Evolutionary conservation across 2,888 invertebrate species (phyloP).

Genomic region (Drosophila nr. medialis): DNA sequence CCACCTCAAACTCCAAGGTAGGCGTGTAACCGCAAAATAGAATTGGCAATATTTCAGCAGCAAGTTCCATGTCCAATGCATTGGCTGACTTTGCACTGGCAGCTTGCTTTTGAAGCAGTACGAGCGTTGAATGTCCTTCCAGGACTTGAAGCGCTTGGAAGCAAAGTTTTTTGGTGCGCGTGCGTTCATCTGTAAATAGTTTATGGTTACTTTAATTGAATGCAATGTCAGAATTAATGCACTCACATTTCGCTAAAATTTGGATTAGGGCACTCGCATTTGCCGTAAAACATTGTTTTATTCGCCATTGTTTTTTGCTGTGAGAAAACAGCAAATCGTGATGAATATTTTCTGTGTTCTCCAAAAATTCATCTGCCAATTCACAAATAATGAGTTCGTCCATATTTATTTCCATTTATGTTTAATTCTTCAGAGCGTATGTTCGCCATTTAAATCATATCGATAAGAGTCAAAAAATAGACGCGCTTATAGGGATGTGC

Average conservation of each 20-base stretch:
- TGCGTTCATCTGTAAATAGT: constrained; percentile 34
- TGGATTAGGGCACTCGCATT: constrained; percentile 12
- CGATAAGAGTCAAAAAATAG: background rate
- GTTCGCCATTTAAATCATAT: background rate
- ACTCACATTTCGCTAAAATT: constrained; percentile 38
- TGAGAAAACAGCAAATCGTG: constrained; percentile 11
- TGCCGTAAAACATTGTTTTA: constrained; percentile 15
- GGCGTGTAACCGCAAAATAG: constrained; percentile 56
- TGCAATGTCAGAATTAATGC: too few species aligned
- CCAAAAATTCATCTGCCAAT: constrained; percentile 31
- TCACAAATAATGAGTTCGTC: constrained; percentile 35
- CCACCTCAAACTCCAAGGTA: constrained; percentile 54
- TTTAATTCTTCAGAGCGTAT: constrained; percentile 3
- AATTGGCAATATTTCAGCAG: constrained; percentile 50
- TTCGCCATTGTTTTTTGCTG: constrained; percentile 33
- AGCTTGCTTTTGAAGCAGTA: constrained; percentile 15
- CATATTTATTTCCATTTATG: constrained; percentile 16
- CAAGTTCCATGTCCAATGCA: constrained; percentile 39
- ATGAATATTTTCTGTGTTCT: background rate
- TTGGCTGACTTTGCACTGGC: constrained; percentile 1
- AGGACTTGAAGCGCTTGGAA: constrained; percentile 13
- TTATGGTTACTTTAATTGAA: background rate
- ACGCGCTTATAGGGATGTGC: constrained; percentile 35
- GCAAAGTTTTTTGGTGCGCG: constrained; percentile 46
- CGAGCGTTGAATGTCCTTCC: constrained; percentile 18